Base-by-base conservation (phyloP, 2,888 invertebrate species). In the Coleophora flavipennella region DNA sequence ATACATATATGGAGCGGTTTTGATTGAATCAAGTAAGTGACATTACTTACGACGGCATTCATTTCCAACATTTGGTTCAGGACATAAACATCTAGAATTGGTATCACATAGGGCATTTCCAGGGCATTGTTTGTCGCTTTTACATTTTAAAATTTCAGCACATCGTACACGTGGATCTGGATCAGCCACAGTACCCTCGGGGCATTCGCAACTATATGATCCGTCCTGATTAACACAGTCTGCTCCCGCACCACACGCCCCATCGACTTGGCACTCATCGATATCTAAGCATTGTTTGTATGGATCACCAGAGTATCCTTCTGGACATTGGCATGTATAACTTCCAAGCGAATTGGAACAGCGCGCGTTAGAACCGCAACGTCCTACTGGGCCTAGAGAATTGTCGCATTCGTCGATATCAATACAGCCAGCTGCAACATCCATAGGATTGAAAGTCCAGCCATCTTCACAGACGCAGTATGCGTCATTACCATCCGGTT, bases 401-500 rank as follows among this genome's bases (percentile, higher is more conserved):
- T 86, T 74, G 60, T 95, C 94, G 64, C 97, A 97, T 80, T 97
- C 97, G 67, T 97, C 89, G 48, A 97, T 91, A 75, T 97, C 97
- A 43, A 95, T 88, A 64, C 96, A 96, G 42, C 96, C 96, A 33
- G 94, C 94, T 6, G 92, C 89, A 49, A 96, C 93, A 60, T 96
- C 94, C 40, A 87, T 90, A 0, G 96, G 96, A 74, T 96, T 92
- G 63, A 93, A 96, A 0, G 94, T 95, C 94, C 95, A 96, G 1
- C 96, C 96, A 43, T 94, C 93, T 65, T 96, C 94, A 63, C 96
- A 96, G 35, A 96, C 92, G 57, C 96, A 97, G 57, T 93, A 95
- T 0, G 95, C 96, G 71, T 96, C 95, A 43, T 90, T 88, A 27
- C 94, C 94, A 55, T 95, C 93, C 0, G 94, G 91, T 66, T 95